Evolutionary conservation across 2,113 vertebrate species (phyloP), one percentile per base, ranked within the genome.

Genomic region (Tringa solitaria): DNA sequence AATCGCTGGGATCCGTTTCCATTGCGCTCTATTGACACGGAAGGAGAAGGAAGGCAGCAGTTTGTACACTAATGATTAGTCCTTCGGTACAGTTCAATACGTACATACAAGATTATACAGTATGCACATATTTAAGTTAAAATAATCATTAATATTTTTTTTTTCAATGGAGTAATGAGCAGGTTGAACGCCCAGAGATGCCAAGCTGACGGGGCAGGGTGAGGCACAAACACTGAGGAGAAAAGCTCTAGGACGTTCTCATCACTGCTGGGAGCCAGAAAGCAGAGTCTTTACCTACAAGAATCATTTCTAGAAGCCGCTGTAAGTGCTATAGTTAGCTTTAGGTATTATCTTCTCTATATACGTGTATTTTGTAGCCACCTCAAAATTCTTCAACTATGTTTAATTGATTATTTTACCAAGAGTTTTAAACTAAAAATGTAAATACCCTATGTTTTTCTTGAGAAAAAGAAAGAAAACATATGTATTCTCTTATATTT

Each of bases 11-110:
- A 35, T 23, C 26, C 20, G 1, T 10, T 14, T 28, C 79, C 79
- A 30, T 37, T 30, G 3, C 1, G 4, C 20, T 8, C 23, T 7
- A 19, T 35, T 1, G 4, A 21, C 65, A 18, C 15, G 4, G 30
- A 27, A 17, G 21, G 43, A 23, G 35, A 17, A 4, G 0, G 28
- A 50, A 48, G 41, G 60, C 41, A 46, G 67, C 74, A 8, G 14
- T 9, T 11, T 9, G 33, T 4, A 3, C 35, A 1, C 13, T 14
- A 9, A 27, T 0, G 33, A 8, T 32, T 4, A 4, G 14, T 35
- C 27, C 39, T 22, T 16, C 5, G 3, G 5, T 27, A 7, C 30
- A 23, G 80, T 27, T 80, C 56, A 67, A 76, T 37, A 70, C 41
- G 48, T 19, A 39, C 60, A 48, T 22, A 73, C 78, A 32, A 80